phyloP scores from a whole-genome alignment of 2,797 vertebrate genomes.

The Pyrocephalus nanus region DNA sequence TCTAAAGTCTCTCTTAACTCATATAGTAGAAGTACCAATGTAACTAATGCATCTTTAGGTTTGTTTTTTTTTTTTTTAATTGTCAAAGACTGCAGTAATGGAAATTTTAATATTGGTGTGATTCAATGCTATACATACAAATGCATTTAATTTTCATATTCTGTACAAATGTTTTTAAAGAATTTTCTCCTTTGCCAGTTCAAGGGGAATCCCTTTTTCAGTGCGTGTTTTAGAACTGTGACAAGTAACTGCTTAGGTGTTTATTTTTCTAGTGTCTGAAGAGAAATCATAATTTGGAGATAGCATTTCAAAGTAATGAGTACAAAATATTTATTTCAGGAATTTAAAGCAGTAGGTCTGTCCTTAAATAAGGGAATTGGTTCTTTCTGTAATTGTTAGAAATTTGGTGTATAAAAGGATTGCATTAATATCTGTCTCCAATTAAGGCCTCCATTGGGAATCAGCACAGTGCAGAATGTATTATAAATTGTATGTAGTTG shows the following conservation, averaged over 20 bases:
- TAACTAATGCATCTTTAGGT: not conserved
- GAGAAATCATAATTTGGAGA: not conserved
- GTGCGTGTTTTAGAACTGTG: not conserved
- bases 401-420: not conserved
- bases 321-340: not conserved
- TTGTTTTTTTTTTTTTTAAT: not conserved
- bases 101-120: not conserved
- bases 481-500: not conserved
- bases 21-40: not conserved
- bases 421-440: not conserved
- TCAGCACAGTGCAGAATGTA: not conserved
- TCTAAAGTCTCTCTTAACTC: not conserved
- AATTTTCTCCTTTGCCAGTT: not conserved
- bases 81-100: not conserved
- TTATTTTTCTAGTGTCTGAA: not conserved
- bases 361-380: not conserved
- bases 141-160: not conserved
- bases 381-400: not conserved
- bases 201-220: not conserved
- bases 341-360: not conserved
- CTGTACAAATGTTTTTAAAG: not conserved
- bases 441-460: not conserved
- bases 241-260: not conserved
- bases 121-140: not conserved
- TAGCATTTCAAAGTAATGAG: not conserved